Percentiles rank a stretch among this genome's conserved stretches.
Evolutionary conservation across 2,113 vertebrate genomes (phyloP).

Genomic region (Petaurus breviceps): DNA sequence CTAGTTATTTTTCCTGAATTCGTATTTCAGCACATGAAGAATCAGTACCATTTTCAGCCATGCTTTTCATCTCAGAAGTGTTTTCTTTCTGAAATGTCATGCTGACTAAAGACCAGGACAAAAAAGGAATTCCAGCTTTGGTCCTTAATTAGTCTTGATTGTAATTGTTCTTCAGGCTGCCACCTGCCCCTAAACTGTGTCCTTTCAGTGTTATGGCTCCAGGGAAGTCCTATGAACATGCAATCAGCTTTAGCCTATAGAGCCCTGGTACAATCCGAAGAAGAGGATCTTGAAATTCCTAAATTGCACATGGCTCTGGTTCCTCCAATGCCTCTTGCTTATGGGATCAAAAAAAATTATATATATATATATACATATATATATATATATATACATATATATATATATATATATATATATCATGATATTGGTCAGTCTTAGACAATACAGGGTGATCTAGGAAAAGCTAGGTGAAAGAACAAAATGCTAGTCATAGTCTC

Average conservation of each 20-base stretch:
- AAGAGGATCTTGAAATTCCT: conserved; percentile 34
- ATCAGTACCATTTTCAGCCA: conserved; percentile 49
- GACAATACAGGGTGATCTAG: conserved; percentile 2
- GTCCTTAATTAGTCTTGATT: conserved; percentile 35
- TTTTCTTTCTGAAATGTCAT: conserved; percentile 52
- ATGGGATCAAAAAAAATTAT: conserved; percentile 21
- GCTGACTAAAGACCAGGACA: conserved; percentile 59
- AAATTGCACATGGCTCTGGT: conserved; percentile 32
- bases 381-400: no score
- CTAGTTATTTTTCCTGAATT: conserved; percentile 44
- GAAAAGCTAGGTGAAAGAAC: conserved; percentile 15
- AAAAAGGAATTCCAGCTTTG: conserved; percentile 46
- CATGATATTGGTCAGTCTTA: neutral
- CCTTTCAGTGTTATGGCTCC: conserved; percentile 48
- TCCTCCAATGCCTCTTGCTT: conserved; percentile 28
- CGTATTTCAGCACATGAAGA: conserved; percentile 59
- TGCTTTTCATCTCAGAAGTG: conserved; percentile 44
- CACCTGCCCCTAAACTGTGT: conserved; percentile 35
- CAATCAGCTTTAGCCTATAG: conserved; percentile 36
- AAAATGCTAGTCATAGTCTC: neutral
- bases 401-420: neutral
- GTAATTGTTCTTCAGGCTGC: conserved; percentile 47
- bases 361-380: no score
- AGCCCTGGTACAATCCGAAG: conserved; percentile 31
- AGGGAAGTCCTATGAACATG: conserved; percentile 26